Evolutionary conservation across 2,888 invertebrate genomes (phyloP).

Genomic region (Cacoxenus indagator): DNA sequence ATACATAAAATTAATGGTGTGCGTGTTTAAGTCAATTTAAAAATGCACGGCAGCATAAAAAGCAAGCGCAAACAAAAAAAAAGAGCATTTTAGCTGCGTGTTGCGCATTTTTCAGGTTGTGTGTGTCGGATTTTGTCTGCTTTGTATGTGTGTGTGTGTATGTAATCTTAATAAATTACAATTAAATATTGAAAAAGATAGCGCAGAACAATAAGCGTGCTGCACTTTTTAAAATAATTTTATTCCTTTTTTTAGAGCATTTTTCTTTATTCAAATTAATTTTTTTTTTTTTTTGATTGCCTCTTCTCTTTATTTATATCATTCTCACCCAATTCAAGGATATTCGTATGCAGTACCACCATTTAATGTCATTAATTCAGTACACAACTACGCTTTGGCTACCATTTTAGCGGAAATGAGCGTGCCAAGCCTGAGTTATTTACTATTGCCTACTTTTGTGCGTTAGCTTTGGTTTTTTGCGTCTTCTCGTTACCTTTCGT

Average conservation of each 20-base stretch:
- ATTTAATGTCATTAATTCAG: too few species aligned
- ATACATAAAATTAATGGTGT: constrained; percentile 18
- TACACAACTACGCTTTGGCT: too few species aligned
- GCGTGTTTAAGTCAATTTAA: constrained; percentile 18
- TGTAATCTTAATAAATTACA: too few species aligned
- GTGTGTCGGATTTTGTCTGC: neutral
- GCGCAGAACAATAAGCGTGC: too few species aligned
- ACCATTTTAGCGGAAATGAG: constrained; percentile 25
- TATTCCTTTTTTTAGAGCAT: neutral
- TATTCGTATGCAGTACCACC: constrained; percentile 38
- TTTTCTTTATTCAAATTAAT: too few species aligned
- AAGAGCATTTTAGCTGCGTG: constrained; percentile 16
- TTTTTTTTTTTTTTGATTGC: neutral
- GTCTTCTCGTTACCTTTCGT: constrained; percentile 5
- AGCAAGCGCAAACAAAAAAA: constrained; percentile 31
- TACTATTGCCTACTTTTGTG: constrained; percentile 57
- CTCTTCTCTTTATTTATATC: constrained; percentile 35
- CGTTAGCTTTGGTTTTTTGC: constrained; percentile 33
- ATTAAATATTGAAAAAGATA: too few species aligned
- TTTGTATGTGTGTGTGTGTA: neutral
- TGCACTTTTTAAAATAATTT: neutral
- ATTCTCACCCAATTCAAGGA: constrained; percentile 25
- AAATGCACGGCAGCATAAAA: neutral
- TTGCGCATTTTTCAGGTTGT: neutral
- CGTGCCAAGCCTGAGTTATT: constrained; percentile 59